Base-by-base conservation (phyloP, 2,888 invertebrate species). In the Neoaliturus tenellus region DNA sequence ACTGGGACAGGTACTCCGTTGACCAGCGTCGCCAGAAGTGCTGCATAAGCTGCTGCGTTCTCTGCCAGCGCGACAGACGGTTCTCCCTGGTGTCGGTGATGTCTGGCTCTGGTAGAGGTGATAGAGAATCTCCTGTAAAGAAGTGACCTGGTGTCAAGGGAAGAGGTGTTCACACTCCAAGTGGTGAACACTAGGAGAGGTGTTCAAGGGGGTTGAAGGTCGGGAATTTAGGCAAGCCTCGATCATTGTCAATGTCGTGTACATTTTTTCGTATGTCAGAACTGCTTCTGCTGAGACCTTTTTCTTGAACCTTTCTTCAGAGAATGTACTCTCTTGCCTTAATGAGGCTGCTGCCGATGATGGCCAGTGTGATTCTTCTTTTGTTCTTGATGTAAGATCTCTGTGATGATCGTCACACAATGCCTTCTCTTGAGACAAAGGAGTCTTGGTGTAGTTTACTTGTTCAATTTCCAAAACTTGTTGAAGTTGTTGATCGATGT, bases 241-340 rank as follows among this genome's bases (percentile, higher is more conserved):
- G 6, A 75, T 75, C 17, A 28, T 44, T 6, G 75, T 28, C 28
- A 28, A 3, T 23, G 28, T 85, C 90, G 89, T 90, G 17, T 86
- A 81, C 12, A 89, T 82, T 75, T 90, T 89, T 83, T 90, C 89
- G 69, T 85, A 89, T 0, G 88, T 89, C 1, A 88, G 69, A 1
- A n/a, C n/a, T n/a, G n/a, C n/a, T n/a, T n/a, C n/a, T n/a, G n/a
- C n/a, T n/a, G n/a, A n/a, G n/a, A n/a, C n/a, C n/a, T n/a, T n/a
- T n/a, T n/a, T n/a, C n/a, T n/a, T n/a, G n/a, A n/a, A n/a, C n/a
- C n/a, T n/a, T n/a, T n/a, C n/a, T n/a, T n/a, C n/a, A n/a, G n/a
- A n/a, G n/a, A n/a, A n/a, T n/a, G n/a, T n/a, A n/a, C n/a, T n/a
- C n/a, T n/a, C n/a, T n/a, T n/a, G n/a, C n/a, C n/a, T n/a, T n/a